Evolutionary conservation across 2,888 invertebrate genomes (phyloP).

Genomic region (Thymelicus sylvestris): DNA sequence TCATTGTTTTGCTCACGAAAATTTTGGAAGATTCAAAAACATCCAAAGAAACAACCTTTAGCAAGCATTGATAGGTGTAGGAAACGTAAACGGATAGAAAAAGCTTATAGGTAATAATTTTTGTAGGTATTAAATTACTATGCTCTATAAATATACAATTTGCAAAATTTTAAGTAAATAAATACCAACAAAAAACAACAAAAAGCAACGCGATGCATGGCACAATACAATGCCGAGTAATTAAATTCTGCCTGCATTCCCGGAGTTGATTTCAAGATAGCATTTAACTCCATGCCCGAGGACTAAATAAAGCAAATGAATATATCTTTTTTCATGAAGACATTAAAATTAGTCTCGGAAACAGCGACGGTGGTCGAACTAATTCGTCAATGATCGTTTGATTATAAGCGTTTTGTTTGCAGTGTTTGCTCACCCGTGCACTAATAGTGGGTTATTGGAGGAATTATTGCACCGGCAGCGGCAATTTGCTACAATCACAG

Average conservation of each 20-base stretch:
- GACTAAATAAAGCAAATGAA: slow-evolving; percentile 19
- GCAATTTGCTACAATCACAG: slow-evolving; percentile 69
- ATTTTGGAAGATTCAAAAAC: no score
- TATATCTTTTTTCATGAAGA: slow-evolving; percentile 40
- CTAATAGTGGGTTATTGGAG: slow-evolving; percentile 68
- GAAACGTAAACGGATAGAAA: no score
- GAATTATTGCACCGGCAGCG: slow-evolving; percentile 67
- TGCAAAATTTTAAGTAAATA: background rate
- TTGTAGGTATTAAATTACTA: no score
- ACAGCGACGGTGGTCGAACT: slow-evolving; percentile 60
- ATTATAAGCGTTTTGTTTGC: slow-evolving; percentile 71
- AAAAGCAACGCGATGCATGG: slow-evolving; percentile 48
- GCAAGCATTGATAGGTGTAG: no score
- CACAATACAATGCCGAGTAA: slow-evolving; percentile 18
- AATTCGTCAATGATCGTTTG: slow-evolving; percentile 65
- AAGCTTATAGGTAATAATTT: no score
- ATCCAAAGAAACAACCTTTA: no score
- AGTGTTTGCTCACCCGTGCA: slow-evolving; percentile 56
- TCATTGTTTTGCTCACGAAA: no score
- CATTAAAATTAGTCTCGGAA: slow-evolving; percentile 38
- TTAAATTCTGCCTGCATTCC: slow-evolving; percentile 25
- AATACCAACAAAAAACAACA: background rate
- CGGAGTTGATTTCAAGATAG: slow-evolving; percentile 28
- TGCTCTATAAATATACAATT: no score
- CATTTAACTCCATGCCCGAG: slow-evolving; percentile 14